Conservation (phyloP, 2,797 vertebrate species). For the Vultur gryphus region DNA sequence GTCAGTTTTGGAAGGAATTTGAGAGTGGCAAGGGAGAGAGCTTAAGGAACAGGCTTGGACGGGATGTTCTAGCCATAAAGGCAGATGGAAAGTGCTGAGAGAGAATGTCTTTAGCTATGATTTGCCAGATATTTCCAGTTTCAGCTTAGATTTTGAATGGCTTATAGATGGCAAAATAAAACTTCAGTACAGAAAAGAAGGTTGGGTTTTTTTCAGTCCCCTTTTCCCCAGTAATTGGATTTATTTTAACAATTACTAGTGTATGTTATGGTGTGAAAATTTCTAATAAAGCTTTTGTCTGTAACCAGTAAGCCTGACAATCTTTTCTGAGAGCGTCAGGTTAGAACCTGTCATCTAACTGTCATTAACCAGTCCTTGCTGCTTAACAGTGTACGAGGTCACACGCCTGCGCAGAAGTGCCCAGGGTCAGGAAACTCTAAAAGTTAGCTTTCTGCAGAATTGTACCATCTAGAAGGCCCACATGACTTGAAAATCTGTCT, state of each 20-base stretch:
- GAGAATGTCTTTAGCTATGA: neutral
- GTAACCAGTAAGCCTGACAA: neutral
- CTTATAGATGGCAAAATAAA: neutral
- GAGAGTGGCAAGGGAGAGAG: neutral
- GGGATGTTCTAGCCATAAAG: neutral
- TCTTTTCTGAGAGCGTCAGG: neutral
- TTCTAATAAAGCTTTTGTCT: neutral
- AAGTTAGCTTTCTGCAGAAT: neutral
- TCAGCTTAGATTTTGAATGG: neutral
- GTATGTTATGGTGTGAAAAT: neutral
- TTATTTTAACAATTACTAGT: neutral
- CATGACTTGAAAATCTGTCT: neutral
- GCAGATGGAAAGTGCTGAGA: neutral
- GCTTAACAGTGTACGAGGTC: neutral
- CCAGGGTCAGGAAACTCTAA: neutral
- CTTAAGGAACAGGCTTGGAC: neutral
- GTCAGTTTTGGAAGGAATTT: neutral
- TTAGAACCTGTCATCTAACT: neutral
- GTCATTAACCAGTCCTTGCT: neutral
- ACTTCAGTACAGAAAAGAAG: neutral
- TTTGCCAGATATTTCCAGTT: neutral
- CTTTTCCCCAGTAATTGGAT: neutral
- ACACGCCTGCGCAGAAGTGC: neutral
- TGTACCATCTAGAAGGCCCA: neutral
- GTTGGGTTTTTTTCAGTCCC: rapidly evolving